Base-by-base conservation (phyloP, 2,888 invertebrate genomes). In the Psylliodes chrysocephalus region DNA sequence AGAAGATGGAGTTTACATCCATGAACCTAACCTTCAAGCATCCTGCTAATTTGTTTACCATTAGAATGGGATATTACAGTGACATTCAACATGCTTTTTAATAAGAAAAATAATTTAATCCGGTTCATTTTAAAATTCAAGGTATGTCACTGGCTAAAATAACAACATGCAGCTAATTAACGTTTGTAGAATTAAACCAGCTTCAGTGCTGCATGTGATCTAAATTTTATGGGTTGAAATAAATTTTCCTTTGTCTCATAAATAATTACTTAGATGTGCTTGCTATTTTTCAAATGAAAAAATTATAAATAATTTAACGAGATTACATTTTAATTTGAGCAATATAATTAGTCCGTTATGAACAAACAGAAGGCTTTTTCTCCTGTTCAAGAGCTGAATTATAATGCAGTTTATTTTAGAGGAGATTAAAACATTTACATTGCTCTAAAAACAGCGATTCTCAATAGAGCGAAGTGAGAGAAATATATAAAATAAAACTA, bases 291-390 rank as follows among this genome's bases (percentile, higher is more conserved):
- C 46, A 46, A 46, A 22, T 46, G 22, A 10, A 49, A 49, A 49
- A 49, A 25, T 8, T 30, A 15, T 30, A 15, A 49, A 49, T 49
- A 49, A 28, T 49, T 49, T 49, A 25, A 7, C 10, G 49, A 28
- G 49, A 49, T 49, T 49, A 49, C 49, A 49, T 28, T 49, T 49
- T 49, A 49, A 49, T 49, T 49, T 30, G 5, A 14, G 30, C 49
- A 30, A 28, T 28, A 49, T 15, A 8, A 19, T 49, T 30, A 49
- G 25, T 49, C 12, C 15, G 49, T 30, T 49, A 30, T 17, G 10
- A 14, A 49, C 30, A 30, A 49, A 49, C 17, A 49, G 25, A 28
- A 30, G 30, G 25, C 25, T 49, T 49, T 15, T 49, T 49, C 30
- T n/a, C 22, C 22, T 2, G 22, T 6, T 22, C 22, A 15, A 28